Percentiles rank a stretch among this genome's conserved stretches.
phyloP scores from a whole-genome alignment of 2,113 vertebrate genomes.

The Phrynosoma platyrhinos region DNA sequence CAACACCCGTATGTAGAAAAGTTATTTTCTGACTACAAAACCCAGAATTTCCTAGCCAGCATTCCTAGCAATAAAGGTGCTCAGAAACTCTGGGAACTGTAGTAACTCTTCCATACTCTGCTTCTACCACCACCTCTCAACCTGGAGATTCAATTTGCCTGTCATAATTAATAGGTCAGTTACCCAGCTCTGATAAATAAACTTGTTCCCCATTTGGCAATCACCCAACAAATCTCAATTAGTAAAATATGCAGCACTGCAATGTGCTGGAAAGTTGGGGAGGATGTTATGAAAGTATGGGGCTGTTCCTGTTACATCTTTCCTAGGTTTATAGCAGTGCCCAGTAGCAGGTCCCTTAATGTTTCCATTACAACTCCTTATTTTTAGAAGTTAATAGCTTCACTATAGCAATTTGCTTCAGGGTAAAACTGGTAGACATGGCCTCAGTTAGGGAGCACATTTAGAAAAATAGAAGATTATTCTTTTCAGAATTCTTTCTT shows the following conservation, averaged over 20 bases:
- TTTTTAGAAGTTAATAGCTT: constrained; percentile 79
- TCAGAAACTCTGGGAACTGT: neutral
- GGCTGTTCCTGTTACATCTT: constrained; percentile 38
- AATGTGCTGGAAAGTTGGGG: constrained; percentile 18
- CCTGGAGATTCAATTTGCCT: neutral
- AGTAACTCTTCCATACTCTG: neutral
- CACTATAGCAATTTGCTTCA: constrained; percentile 77
- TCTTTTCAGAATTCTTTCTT: constrained; percentile 58
- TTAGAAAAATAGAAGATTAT: constrained; percentile 74
- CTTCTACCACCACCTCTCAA: neutral
- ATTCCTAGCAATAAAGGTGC: neutral
- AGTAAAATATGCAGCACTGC: neutral
- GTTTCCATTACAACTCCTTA: constrained; percentile 72
- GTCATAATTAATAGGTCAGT: neutral
- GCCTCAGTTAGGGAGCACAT: constrained; percentile 71
- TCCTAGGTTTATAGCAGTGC: constrained; percentile 50
- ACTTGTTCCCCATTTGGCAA: neutral
- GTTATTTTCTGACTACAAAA: neutral
- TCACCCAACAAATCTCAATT: neutral
- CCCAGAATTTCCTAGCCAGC: neutral
- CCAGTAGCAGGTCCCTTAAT: constrained; percentile 63
- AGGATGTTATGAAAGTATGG: neutral
- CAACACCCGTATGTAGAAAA: neutral
- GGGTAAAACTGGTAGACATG: constrained; percentile 67
- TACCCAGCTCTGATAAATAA: neutral